Conservation (phyloP, 2,888 invertebrate species). For the Cantharis lateralis region DNA sequence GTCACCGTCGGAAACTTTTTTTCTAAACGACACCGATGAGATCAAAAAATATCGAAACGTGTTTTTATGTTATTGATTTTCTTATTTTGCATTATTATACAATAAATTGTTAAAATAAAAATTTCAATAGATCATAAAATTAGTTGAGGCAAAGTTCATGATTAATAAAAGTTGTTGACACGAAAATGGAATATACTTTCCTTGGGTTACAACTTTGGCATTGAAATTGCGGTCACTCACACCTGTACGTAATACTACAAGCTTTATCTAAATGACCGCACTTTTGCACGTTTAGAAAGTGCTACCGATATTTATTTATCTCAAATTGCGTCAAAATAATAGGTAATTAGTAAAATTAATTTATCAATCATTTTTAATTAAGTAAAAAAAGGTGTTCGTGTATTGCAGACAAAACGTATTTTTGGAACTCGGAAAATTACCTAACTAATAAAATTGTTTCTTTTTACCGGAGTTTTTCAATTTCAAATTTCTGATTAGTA, state of each 20-base stretch:
- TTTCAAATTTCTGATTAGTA: neutral
- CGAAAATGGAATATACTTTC: neutral
- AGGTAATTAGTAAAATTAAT: neutral
- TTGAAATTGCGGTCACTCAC: slow-evolving; percentile 2
- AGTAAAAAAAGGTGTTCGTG: neutral
- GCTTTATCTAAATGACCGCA: neutral
- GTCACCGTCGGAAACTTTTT: too few relatives aligned
- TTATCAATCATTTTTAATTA: neutral
- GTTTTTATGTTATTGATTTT: too few relatives aligned
- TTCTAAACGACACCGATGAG: too few relatives aligned
- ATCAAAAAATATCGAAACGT: too few relatives aligned
- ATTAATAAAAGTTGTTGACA: neutral
- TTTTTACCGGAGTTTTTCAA: neutral
- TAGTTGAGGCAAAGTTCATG: neutral
- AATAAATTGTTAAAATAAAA: neutral
- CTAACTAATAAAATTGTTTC: neutral
- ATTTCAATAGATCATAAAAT: neutral
- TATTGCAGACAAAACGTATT: neutral
- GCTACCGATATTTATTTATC: neutral
- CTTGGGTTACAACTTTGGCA: neutral
- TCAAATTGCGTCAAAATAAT: neutral
- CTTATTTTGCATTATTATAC: neutral
- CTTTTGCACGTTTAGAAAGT: neutral
- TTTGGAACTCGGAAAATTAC: neutral
- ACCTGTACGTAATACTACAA: neutral